Evolutionary conservation across 2,113 vertebrate species (phyloP).

Genomic region (Mormoops blainvillei): DNA sequence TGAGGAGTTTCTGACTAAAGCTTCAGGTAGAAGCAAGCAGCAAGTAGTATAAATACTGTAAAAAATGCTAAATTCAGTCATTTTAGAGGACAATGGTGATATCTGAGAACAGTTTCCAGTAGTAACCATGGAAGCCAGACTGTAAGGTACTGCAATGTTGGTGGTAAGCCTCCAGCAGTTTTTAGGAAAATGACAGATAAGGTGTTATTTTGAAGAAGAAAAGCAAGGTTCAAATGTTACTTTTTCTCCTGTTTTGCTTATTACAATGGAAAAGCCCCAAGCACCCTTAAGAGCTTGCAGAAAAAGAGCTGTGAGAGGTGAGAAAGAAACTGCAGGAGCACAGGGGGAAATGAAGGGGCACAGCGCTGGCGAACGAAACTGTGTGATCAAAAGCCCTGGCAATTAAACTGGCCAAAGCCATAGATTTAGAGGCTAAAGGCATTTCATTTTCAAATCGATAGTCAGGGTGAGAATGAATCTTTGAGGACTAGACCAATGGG

Average conservation of each 20-base stretch:
- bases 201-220: not conserved
- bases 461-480: not conserved
- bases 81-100: not conserved
- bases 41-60: not conserved
- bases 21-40: not conserved
- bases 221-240: not conserved
- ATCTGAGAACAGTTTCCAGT: not conserved
- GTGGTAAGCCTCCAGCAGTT: not conserved
- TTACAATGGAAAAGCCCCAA: not conserved
- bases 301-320: not conserved
- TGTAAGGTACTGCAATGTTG: not conserved
- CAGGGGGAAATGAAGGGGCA: not conserved
- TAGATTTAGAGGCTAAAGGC: not conserved
- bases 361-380: not conserved
- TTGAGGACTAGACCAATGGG: not conserved
- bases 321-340: not conserved
- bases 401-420: not conserved
- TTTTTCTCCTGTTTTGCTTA: not conserved
- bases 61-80: not conserved
- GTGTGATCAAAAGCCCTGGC: not conserved
- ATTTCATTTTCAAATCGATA: not conserved
- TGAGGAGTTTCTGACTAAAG: not conserved
- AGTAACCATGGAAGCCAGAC: not conserved
- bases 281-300: not conserved
- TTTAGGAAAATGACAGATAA: not conserved